phyloP scores from a whole-genome alignment of 2,113 vertebrate genomes.

The Polypterus senegalus region DNA sequence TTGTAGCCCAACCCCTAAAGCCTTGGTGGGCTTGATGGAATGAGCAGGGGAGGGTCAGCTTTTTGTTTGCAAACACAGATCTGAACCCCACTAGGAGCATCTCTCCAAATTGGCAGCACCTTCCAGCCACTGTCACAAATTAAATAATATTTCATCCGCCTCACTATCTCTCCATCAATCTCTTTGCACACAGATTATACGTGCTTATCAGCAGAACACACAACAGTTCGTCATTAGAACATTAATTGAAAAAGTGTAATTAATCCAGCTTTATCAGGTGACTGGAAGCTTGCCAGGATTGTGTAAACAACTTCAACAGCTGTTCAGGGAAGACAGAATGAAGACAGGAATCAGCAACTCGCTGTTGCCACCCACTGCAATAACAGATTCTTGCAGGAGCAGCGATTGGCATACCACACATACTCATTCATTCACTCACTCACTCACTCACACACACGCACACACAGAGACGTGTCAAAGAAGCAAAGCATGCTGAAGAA shows the following conservation, averaged over 20 bases:
- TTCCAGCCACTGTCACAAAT: conserved; percentile 6
- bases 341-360: background rate
- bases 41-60: background rate
- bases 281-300: conserved; percentile 49
- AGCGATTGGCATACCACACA: too few relatives aligned
- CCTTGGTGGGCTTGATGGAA: too few relatives aligned
- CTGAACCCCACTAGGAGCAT: conserved; percentile 9
- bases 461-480: too few relatives aligned
- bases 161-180: conserved; percentile 20
- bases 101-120: background rate
- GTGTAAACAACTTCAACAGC: conserved; percentile 18
- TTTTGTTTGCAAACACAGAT: conserved; percentile 17
- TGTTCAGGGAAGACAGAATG: background rate
- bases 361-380: conserved; percentile 1
- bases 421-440: too few relatives aligned
- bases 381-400: background rate
- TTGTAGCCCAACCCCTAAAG: too few relatives aligned
- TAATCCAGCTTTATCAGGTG: conserved; percentile 52
- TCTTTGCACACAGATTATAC: conserved; percentile 38
- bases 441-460: too few relatives aligned
- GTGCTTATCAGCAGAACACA: conserved; percentile 53
- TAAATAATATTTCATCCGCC: conserved; percentile 21
- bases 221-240: conserved; percentile 57
- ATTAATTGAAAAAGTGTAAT: conserved; percentile 73
- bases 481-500: too few relatives aligned